These are phyloP conservation scores for Synergus laeviventris DNA, from an alignment of 2,888 invertebrate genomes.

Conservation along the genomic window DNA sequence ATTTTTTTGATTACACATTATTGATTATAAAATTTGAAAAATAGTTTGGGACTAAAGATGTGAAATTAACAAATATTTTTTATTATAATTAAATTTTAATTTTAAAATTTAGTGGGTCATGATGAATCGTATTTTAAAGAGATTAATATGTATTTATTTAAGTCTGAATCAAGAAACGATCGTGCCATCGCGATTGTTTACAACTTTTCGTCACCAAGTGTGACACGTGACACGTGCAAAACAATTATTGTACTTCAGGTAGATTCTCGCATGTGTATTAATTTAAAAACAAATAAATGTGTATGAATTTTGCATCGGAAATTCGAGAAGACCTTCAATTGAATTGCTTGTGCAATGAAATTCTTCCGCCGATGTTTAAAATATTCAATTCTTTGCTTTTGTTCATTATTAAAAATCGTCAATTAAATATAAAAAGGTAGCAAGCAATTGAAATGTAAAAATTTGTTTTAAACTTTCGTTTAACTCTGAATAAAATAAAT, in stretches of 20 bases:
- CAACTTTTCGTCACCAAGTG: slow-evolving; percentile 14
- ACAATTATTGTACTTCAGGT: slow-evolving; percentile 14
- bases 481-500: neutral
- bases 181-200: slow-evolving; percentile 31
- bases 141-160: neutral
- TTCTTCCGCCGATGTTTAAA: neutral
- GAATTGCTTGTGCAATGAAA: neutral
- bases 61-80: neutral
- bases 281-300: neutral
- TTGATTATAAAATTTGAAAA: neutral
- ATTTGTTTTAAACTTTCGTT: neutral
- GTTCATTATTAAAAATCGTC: neutral
- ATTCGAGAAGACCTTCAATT: neutral
- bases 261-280: slow-evolving; percentile 6
- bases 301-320: neutral
- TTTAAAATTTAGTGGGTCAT: neutral
- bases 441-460: neutral
- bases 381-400: neutral
- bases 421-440: too few species aligned
- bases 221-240: slow-evolving; percentile 7
- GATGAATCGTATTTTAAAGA: neutral
- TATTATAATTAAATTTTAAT: neutral
- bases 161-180: slow-evolving; percentile 7
- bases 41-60: neutral
- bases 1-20: neutral